Base-by-base conservation (phyloP, 2,797 vertebrate species). In the Labroides dimidiatus region DNA sequence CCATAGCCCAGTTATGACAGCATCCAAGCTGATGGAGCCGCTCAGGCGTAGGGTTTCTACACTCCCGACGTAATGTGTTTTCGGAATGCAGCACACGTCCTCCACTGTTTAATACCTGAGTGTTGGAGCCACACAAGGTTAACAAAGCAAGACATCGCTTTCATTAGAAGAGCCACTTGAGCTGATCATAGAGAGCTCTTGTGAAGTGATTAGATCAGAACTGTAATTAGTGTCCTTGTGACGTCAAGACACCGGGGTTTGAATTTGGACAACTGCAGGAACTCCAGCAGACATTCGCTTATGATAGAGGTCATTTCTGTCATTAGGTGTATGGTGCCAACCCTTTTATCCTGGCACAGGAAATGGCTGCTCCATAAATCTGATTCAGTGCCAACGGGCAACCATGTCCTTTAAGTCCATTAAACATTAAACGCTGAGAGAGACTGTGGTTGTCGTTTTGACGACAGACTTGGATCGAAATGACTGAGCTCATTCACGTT, bases 111-210 rank as follows among this genome's bases (percentile, higher is more conserved):
- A 85, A 87, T 80, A 82, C 84, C 81, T 81, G 71, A 83, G 85
- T 77, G 82, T 77, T 76, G 55, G 72, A 83, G 80, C 63, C 64
- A 63, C 81, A 68, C 83, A 81, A 88, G 85, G 89, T 89, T 89
- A 91, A 91, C 88, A 92, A 89, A 91, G 89, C 86, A 78, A 87
- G 84, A 83, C 87, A 87, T 88, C 55, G 81, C 87, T 91, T 89
- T 87, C 87, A 90, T 93, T 85, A 86, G 85, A 75, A 72, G 50
- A 78, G 64, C 82, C 85, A 82, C 89, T 86, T 62, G 80, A 90
- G 89, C 84, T 87, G 82, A 89, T 90, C 85, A 83, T 57, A 19
- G 76, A 69, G 78, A 69, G 86, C 87, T 78, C 85, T 83, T 42
- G 58, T 84, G 61, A 71, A 78, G 82, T 87, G 81, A 92, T 93